Evolutionary conservation across 2,888 invertebrate species (phyloP).

Genomic region (Limnephilus auricula): DNA sequence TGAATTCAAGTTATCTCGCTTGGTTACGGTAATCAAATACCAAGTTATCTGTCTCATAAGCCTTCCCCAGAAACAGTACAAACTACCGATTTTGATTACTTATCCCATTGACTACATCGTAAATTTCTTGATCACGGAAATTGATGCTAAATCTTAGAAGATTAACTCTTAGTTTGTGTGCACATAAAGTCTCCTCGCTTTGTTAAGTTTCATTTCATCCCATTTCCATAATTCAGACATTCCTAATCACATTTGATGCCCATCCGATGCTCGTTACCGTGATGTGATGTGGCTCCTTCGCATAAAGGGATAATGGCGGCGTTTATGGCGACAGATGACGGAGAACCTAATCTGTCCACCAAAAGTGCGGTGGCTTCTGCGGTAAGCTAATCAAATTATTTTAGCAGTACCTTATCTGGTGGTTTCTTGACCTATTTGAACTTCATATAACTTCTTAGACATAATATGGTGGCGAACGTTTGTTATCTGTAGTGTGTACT

Average conservation of each 20-base stretch:
- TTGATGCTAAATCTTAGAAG: slow-evolving; percentile 9
- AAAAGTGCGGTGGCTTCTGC: not conserved
- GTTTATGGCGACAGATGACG: slow-evolving; percentile 28
- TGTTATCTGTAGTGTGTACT: not conserved
- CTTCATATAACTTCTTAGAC: not conserved
- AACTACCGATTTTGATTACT: not conserved
- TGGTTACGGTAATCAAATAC: not conserved
- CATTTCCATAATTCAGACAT: slow-evolving; percentile 48
- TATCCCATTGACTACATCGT: slow-evolving; percentile 16
- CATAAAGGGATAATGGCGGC: slow-evolving; percentile 24
- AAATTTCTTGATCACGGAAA: not conserved
- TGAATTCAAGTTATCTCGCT: not conserved
- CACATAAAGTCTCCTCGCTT: slow-evolving; percentile 20
- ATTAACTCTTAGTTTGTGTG: not conserved
- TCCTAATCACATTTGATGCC: slow-evolving; percentile 47
- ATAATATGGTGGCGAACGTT: not conserved
- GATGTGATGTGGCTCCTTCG: slow-evolving; percentile 1
- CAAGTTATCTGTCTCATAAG: not conserved
- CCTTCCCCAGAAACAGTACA: not conserved
- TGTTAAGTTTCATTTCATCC: slow-evolving; percentile 39
- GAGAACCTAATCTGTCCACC: slow-evolving; percentile 3
- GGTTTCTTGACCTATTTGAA: not conserved
- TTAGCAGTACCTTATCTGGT: not conserved
- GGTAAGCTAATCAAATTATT: not conserved
- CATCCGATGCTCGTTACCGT: slow-evolving; percentile 37